phyloP scores from a whole-genome alignment of 2,888 invertebrate species.

The Leistus spinibarbis region DNA sequence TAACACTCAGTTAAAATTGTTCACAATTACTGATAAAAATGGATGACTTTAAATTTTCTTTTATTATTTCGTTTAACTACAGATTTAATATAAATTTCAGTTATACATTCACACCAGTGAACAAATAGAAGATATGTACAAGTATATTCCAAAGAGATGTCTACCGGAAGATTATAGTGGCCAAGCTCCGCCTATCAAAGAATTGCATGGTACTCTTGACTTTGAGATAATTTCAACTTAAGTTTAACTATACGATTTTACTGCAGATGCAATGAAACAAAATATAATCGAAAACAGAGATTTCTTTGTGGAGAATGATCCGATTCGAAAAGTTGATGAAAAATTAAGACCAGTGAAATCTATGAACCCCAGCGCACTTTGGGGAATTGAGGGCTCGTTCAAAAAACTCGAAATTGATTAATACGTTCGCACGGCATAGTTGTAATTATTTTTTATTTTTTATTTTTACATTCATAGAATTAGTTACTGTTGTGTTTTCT shows the following conservation, averaged over 20 bases:
- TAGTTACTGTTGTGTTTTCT: no score
- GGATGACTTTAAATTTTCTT: no score
- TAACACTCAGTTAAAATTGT: no score
- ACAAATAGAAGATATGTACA: slow-evolving; percentile 12
- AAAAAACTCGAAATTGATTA: no score
- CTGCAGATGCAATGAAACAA: slow-evolving; percentile 47
- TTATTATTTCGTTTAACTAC: no score
- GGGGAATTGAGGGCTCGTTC: no score
- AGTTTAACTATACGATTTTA: neutral
- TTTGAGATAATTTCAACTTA: neutral
- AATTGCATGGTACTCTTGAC: slow-evolving; percentile 9
- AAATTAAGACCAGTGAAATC: slow-evolving; percentile 68
- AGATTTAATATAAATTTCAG: slow-evolving; percentile 12
- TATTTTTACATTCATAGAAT: no score
- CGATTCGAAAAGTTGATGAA: slow-evolving; percentile 44
- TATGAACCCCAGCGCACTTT: no score
- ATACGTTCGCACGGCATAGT: no score
- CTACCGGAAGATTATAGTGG: slow-evolving; percentile 28
- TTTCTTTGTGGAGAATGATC: slow-evolving; percentile 58
- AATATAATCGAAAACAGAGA: slow-evolving; percentile 51
- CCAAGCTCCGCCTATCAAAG: neutral
- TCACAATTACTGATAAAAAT: no score
- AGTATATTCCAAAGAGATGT: slow-evolving; percentile 22
- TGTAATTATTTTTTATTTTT: no score
- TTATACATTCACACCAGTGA: slow-evolving; percentile 20